Conservation (phyloP, 2,113 vertebrate species). For the Gasterosteus nipponicus region DNA sequence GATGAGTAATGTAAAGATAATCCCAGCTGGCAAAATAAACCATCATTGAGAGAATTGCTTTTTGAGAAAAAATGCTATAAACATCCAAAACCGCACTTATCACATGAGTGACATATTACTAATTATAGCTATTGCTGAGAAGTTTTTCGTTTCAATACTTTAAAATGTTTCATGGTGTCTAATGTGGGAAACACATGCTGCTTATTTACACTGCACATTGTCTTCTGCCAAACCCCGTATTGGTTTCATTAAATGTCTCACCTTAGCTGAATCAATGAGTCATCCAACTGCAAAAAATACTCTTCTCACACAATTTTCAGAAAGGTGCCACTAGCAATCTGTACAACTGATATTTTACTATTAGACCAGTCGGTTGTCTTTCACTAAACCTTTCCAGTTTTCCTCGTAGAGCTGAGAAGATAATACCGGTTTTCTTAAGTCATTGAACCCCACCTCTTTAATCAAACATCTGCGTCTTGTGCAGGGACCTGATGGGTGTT, state of each 20-base stretch:
- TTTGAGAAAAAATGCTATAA: background rate
- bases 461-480: slow-evolving; percentile 10
- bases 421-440: background rate
- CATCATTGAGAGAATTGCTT: background rate
- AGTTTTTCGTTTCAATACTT: background rate
- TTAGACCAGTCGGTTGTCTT: background rate
- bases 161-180: background rate
- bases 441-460: background rate
- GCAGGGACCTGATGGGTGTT: slow-evolving; percentile 85
- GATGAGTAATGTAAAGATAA: background rate
- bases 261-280: background rate
- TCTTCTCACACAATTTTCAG: background rate
- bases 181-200: background rate
- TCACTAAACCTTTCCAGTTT: background rate
- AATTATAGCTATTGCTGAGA: background rate
- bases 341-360: background rate
- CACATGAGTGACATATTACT: background rate
- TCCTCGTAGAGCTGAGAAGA: background rate
- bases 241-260: background rate
- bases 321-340: background rate
- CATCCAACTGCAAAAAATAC: background rate
- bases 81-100: background rate
- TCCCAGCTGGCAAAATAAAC: background rate
- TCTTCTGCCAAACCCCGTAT: background rate
- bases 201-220: background rate